Percentiles rank a stretch among this genome's conserved stretches.
Conservation (phyloP, 2,797 vertebrate genomes). For the Sparidentex hasta region DNA sequence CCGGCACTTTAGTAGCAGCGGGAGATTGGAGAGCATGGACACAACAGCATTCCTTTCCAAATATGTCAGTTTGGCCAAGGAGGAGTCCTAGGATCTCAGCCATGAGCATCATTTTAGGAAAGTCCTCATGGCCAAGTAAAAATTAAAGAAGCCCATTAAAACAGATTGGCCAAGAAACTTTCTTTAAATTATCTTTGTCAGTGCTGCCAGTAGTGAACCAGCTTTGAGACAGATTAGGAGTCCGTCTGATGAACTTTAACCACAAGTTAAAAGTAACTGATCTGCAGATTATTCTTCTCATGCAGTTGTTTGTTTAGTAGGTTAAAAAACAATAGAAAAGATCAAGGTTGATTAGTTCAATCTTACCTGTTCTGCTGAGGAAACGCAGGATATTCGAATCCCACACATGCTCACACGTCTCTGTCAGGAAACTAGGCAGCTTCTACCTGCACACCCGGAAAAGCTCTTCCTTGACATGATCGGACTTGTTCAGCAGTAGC, state of each 20-base stretch:
- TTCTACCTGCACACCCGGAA: slow-evolving; percentile 67
- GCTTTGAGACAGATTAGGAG: slow-evolving; percentile 30
- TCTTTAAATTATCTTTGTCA: slow-evolving; percentile 38
- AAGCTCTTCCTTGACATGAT: slow-evolving; percentile 74
- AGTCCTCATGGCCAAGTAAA: slow-evolving; percentile 63
- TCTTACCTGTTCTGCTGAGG: slow-evolving; percentile 73
- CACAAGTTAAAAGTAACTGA: neutral
- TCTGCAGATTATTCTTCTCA: neutral
- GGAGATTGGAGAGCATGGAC: slow-evolving; percentile 81
- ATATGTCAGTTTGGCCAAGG: slow-evolving; percentile 86
- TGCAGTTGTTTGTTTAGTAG: neutral
- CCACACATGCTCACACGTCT: slow-evolving; percentile 60
- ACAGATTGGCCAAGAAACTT: slow-evolving; percentile 64
- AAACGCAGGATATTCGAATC: slow-evolving; percentile 56
- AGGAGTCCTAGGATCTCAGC: slow-evolving; percentile 72
- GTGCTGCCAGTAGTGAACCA: slow-evolving; percentile 34
- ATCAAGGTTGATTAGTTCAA: slow-evolving; percentile 9
- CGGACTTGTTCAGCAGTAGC: slow-evolving; percentile 74
- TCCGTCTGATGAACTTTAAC: slow-evolving; percentile 16
- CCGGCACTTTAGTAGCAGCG: slow-evolving; percentile 86
- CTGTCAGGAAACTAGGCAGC: slow-evolving; percentile 67
- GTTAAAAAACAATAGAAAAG: neutral
- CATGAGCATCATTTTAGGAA: slow-evolving; percentile 66
- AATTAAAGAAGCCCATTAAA: slow-evolving; percentile 73
- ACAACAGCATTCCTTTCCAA: slow-evolving; percentile 87